Conservation (phyloP, 1,140 invertebrate genomes). For the Ips nitidus region DNA sequence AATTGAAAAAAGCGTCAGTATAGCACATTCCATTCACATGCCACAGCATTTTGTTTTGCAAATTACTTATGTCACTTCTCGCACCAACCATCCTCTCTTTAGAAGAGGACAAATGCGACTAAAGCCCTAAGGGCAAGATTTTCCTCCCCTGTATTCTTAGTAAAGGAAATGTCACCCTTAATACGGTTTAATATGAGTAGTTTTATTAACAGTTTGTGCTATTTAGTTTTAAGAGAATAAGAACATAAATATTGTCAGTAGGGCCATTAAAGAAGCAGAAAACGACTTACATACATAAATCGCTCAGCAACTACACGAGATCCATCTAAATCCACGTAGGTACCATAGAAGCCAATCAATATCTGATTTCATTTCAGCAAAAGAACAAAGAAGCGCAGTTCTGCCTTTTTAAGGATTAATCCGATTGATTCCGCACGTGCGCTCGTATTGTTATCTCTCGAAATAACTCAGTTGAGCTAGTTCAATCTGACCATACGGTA, state of each 20-base stretch:
- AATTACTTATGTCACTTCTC: background rate
- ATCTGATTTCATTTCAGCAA: constrained; percentile 14
- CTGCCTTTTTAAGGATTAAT: constrained; percentile 22
- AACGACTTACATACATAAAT: background rate
- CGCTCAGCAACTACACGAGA: background rate
- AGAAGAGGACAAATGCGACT: constrained; percentile 23
- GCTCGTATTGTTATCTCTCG: constrained; percentile 18
- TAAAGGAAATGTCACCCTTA: constrained; percentile 24
- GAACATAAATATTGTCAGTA: no score
- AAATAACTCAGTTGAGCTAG: constrained; percentile 24
- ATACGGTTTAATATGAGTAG: constrained; percentile 30
- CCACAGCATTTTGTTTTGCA: constrained; percentile 42
- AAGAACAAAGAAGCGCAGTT: constrained; percentile 16
- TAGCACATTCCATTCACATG: constrained; percentile 42
- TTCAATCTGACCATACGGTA: constrained; percentile 23
- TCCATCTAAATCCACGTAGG: constrained; percentile 3
- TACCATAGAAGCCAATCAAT: constrained; percentile 19
- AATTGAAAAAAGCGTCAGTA: constrained; percentile 61
- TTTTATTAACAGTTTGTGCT: background rate
- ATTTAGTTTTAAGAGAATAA: no score
- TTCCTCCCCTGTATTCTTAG: constrained; percentile 13
- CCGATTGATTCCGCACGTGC: constrained; percentile 23
- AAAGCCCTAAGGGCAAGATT: constrained; percentile 20
- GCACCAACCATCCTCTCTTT: constrained; percentile 16
- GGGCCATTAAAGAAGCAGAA: background rate